Evolutionary conservation across 1,140 invertebrate genomes (phyloP).

Genomic region (Euschistus heros): DNA sequence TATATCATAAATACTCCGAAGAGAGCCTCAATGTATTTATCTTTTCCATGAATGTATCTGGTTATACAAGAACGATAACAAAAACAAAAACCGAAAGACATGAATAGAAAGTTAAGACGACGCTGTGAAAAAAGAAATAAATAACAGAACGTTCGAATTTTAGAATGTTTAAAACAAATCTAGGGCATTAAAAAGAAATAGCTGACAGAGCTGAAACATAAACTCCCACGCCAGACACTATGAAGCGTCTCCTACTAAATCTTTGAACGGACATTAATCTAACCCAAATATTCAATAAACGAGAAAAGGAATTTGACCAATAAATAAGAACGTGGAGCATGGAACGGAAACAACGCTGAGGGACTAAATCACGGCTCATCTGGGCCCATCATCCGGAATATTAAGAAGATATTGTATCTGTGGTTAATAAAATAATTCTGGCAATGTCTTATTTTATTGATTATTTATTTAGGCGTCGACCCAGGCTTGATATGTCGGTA

Average conservation of each 20-base stretch:
- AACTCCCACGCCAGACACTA: neutral
- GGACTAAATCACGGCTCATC: neutral
- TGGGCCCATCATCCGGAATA: neutral
- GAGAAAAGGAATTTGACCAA: neutral
- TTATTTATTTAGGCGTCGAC: no score
- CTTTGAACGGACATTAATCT: neutral
- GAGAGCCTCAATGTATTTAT: no score
- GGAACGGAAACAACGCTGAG: neutral
- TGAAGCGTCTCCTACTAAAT: neutral
- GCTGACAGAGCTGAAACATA: neutral
- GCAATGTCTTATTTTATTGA: no score
- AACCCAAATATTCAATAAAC: constrained; percentile 7
- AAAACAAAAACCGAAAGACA: no score
- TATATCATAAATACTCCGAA: no score
- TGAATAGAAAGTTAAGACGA: no score
- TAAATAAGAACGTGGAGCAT: neutral
- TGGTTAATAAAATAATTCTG: no score
- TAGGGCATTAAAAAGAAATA: neutral
- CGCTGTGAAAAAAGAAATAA: no score
- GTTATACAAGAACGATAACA: no score
- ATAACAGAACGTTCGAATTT: neutral
- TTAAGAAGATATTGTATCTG: neutral
- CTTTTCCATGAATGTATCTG: no score
- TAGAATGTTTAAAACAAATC: neutral
- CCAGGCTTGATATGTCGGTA: no score